Evolutionary conservation across 2,797 vertebrate species (phyloP), one percentile per base, ranked within the genome.

Genomic region (Otus scops): DNA sequence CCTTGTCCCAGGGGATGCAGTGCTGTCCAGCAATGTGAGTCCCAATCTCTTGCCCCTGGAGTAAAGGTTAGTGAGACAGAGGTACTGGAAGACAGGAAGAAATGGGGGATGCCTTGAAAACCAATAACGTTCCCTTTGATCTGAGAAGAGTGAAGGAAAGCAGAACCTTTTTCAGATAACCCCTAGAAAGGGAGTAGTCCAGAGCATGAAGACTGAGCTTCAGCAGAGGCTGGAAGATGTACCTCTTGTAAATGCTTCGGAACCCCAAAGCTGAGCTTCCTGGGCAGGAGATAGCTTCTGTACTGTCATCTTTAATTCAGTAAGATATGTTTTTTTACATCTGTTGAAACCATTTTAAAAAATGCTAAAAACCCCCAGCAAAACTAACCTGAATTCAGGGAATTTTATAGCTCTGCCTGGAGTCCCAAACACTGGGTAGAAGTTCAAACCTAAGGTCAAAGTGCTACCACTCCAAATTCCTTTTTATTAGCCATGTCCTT

Each of bases 41-140:
- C 56, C 67, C 90, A 36, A 0, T 39, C 20, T 80, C 82, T 63
- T 32, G 39, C 26, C 80, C 60, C 73, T 68, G 71, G 26, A 73
- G 82, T 53, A 68, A 88, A 59, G 28, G 73, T 81, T 80, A 47
- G 78, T 53, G 59, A 95, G 81, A 39, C 41, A 89, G 90, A 91
- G 69, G 57, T 79, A 68, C 74, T 65, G 86, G 86, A 79, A 96
- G 83, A 88, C 64, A 69, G 89, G 57, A 93, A 87, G 69, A 67
- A 88, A 69, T 2, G 2, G 59, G 43, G 68, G 50, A 43, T 89
- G 91, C 93, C 96, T 86, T 97, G 92, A 94, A 96, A 96, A 85
- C 45, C 7, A 95, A 97, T 94, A 96, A 78, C 30, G 47, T 71
- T 85, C 47, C 50, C 92, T 97, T 98, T 98, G 95, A 98, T 97